These are phyloP conservation scores for Bettongia penicillata DNA, from an alignment of 2,113 vertebrate species.

Conservation along the genomic window DNA sequence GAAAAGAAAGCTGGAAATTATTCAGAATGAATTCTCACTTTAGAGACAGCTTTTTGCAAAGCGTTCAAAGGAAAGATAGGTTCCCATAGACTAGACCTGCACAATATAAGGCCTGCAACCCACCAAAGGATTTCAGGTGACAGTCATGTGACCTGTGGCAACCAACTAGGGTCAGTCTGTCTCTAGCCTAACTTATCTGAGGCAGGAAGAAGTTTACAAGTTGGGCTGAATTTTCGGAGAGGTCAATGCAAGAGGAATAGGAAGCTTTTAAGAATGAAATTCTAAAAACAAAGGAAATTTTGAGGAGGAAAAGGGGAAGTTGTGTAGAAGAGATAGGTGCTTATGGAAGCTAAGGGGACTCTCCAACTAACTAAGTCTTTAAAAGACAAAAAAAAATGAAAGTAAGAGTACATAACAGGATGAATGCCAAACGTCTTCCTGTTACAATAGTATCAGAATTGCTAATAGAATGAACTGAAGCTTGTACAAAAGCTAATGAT, in stretches of 20 bases:
- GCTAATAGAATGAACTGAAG: neutral
- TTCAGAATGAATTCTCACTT: neutral
- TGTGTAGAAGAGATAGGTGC: neutral
- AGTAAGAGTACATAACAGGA: neutral
- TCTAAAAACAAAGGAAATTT: neutral
- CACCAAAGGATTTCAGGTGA: no score
- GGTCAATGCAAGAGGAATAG: neutral
- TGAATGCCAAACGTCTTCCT: neutral
- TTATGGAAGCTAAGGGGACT: neutral
- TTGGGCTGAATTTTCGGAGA: neutral
- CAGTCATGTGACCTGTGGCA: no score
- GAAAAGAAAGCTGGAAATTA: neutral
- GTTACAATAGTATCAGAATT: neutral
- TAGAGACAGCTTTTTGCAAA: neutral
- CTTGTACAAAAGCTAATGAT: neutral
- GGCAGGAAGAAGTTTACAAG: no score
- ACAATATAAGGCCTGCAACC: no score
- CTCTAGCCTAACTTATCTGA: no score
- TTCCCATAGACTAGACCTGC: neutral
- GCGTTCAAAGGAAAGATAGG: neutral
- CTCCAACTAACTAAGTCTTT: neutral
- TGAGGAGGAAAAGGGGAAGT: neutral
- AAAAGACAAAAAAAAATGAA: neutral
- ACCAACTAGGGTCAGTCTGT: no score
- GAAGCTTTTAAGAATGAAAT: neutral